phyloP scores from a whole-genome alignment of 1,140 invertebrate species.

The Chrysopa pallens region DNA sequence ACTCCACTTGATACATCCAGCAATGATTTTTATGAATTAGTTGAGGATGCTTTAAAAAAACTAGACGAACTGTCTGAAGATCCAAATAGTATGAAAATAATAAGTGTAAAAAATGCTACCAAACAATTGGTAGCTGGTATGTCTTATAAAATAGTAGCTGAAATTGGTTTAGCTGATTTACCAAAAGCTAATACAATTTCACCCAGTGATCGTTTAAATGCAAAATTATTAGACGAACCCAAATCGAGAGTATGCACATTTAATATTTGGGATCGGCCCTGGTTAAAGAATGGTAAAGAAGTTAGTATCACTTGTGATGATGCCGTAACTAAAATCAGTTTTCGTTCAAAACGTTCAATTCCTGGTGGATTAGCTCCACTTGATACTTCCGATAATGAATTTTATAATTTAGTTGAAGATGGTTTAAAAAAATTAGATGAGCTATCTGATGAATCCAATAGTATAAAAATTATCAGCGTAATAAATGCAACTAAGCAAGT shows the following conservation, averaged over 20 bases:
- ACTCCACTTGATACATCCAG: conserved; percentile 12
- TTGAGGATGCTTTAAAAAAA: conserved; percentile 18
- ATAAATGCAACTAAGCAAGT: conserved; percentile 23
- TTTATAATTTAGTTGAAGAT: conserved; percentile 16
- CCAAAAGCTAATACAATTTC: conserved; percentile 14
- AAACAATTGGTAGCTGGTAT: conserved; percentile 24
- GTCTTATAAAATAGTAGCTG: conserved; percentile 26
- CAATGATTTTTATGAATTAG: conserved; percentile 18
- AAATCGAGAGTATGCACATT: conserved; percentile 30
- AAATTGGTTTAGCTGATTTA: conserved; percentile 29
- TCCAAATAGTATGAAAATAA: conserved; percentile 19
- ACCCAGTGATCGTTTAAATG: conserved; percentile 12
- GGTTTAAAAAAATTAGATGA: conserved; percentile 24
- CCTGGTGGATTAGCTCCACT: conserved; percentile 2
- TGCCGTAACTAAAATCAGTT: conserved; percentile 6
- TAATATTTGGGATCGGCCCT: conserved; percentile 36
- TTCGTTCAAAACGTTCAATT: conserved; percentile 8
- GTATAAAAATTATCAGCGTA: conserved; percentile 24
- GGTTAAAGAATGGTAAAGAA: conserved; percentile 29
- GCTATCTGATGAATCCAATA: conserved; percentile 22
- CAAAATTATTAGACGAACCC: neutral
- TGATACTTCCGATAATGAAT: conserved; percentile 3
- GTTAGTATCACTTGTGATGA: conserved; percentile 29
- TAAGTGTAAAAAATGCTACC: conserved; percentile 18
- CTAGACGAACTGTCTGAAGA: conserved; percentile 17